Evolutionary conservation across 1,140 invertebrate species (phyloP).

Genomic region (Contarinia nasturtii): DNA sequence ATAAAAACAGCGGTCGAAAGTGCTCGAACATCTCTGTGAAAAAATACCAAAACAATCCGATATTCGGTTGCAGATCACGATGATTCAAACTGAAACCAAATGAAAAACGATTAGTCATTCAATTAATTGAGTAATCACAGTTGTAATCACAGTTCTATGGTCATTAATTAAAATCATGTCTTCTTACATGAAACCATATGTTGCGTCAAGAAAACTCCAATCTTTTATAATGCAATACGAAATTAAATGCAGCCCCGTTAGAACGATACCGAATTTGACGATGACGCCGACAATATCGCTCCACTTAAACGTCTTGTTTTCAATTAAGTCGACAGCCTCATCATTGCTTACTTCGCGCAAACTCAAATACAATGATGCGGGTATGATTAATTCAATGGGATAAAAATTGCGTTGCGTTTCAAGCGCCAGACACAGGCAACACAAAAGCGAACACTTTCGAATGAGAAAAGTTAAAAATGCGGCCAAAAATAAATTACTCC

Average conservation of each 20-base stretch:
- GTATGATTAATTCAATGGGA: constrained; percentile 64
- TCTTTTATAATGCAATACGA: constrained; percentile 33
- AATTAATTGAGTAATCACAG: too few relatives aligned
- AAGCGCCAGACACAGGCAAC: constrained; percentile 47
- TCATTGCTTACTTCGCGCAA: background rate
- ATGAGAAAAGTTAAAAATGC: constrained; percentile 46
- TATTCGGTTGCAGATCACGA: constrained; percentile 88
- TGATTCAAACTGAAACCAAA: constrained; percentile 47
- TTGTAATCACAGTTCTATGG: background rate
- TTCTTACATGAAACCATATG: constrained; percentile 70
- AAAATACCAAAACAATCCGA: constrained; percentile 98
- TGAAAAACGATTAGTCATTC: constrained; percentile 5
- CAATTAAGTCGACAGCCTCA: background rate
- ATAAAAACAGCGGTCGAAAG: constrained; percentile 86
- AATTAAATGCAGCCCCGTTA: constrained; percentile 19
- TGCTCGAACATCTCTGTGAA: constrained; percentile 99
- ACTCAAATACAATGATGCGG: constrained; percentile 39
- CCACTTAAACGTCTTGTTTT: constrained; percentile 10
- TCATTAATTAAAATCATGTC: constrained; percentile 6
- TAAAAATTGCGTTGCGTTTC: constrained; percentile 73
- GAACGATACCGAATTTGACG: constrained; percentile 18
- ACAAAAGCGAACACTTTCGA: constrained; percentile 36
- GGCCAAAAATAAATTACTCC: constrained; percentile 69
- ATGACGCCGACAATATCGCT: constrained; percentile 13
- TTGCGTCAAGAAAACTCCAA: constrained; percentile 55